Conservation (phyloP, 2,797 vertebrate species). For the Falco cherrug region DNA sequence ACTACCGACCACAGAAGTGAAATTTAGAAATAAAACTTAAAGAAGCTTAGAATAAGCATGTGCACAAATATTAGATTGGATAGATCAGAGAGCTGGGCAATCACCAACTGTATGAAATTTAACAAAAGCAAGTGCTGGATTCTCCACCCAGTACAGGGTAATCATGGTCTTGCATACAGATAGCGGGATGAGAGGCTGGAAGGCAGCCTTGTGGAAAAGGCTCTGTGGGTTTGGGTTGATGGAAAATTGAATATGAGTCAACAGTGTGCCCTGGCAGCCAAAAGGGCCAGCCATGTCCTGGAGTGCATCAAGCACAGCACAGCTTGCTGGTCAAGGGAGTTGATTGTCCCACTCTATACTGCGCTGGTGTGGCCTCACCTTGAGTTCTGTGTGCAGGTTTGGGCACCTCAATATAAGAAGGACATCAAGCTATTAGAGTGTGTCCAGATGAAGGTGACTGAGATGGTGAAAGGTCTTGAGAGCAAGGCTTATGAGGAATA, state of each 20-base stretch:
- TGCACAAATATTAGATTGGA: not conserved
- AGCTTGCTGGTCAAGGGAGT: accelerated
- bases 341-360: too few relatives aligned
- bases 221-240: too few relatives aligned
- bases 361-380: not conserved
- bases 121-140: not conserved
- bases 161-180: not conserved
- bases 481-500: not conserved
- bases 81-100: not conserved
- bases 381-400: accelerated
- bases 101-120: accelerated
- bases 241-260: not conserved
- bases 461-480: not conserved
- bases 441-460: accelerated
- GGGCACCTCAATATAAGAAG: not conserved
- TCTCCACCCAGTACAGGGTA: not conserved
- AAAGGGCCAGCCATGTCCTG: not conserved
- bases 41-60: not conserved
- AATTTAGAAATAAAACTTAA: not conserved
- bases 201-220: accelerated
- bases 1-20: not conserved
- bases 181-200: not conserved
- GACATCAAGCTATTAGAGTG: not conserved
- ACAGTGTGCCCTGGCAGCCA: not conserved
- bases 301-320: too few relatives aligned